Conservation (phyloP, 2,113 vertebrate genomes). For the Zosterops lateralis region DNA sequence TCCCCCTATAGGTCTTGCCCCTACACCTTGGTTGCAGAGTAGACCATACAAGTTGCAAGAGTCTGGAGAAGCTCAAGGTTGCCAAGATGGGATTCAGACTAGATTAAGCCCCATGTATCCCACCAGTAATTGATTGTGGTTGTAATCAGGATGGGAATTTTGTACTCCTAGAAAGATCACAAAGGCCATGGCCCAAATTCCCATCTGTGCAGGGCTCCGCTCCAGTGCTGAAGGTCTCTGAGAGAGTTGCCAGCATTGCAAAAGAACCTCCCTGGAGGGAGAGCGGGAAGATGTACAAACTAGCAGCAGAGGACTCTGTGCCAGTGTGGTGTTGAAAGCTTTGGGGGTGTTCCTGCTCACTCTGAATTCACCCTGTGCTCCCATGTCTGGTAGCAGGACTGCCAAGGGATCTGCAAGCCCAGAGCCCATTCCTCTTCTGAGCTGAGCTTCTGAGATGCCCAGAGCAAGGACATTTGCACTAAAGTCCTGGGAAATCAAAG, state of each 20-base stretch:
- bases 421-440: accelerated
- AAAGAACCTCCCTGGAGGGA: not conserved
- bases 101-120: not conserved
- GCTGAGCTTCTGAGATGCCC: not conserved
- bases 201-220: constrained; percentile 35
- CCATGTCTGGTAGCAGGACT: not conserved
- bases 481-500: not conserved
- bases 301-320: not conserved
- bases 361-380: not conserved
- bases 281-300: not conserved
- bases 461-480: not conserved
- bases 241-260: constrained; percentile 56
- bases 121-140: not conserved
- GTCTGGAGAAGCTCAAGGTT: not conserved
- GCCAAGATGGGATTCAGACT: not conserved
- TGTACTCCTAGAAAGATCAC: constrained; percentile 1
- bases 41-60: not conserved
- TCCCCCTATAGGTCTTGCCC: accelerated
- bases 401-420: accelerated
- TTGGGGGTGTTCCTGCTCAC: not conserved
- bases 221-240: constrained; percentile 32
- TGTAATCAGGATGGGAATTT: constrained; percentile 39
- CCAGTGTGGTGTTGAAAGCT: not conserved
- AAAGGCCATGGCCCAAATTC: constrained; percentile 28
- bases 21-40: accelerated